Base-by-base conservation (phyloP, 2,113 vertebrate genomes). In the Anser brachyrhynchus region DNA sequence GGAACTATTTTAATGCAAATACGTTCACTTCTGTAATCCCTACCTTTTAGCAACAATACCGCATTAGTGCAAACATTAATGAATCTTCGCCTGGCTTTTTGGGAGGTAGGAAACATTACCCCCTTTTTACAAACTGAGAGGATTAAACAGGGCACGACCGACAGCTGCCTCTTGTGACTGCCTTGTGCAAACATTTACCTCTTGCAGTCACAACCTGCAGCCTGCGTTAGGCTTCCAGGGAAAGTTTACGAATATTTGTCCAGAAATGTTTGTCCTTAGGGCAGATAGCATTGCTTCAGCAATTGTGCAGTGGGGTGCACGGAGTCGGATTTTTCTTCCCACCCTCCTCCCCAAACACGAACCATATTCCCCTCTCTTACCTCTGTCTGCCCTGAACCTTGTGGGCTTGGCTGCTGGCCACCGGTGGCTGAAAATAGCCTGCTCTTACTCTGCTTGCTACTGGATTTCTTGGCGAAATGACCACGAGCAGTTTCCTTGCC, bases 381-480 rank as follows among this genome's bases (percentile, higher is more conserved):
- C 43, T 93, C 75, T 86, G 23, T 70, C 65, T 78, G 26, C 57
- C 80, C 83, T 90, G 78, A 84, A 69, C 66, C 21, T 49, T 46
- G 33, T 31, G 58, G 16, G 12, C 73, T 84, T 96, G 95, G 80
- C 90, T 20, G 23, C 35, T 87, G 9, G 95, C 90, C 93, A 90
- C 7, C 0, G 9, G 10, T 6, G 3, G 54, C 88, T 82, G 55
- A 94, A 94, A 95, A 93, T 75, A 97, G 39, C 72, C 51, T 64
- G 76, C 61, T 93, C 74, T 41, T 90, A 19, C 57, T 65, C 66
- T 78, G 58, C 83, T 66, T 25, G 83, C 93, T 84, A 19, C 90
- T 96, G 90, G 80, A 26, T 94, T 92, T 78, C 76, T 92, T 91
- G 90, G 88, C 88, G 73, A 78, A 14, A 75, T 54, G 88, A n/a